A percentile compares a stretch with the other conserved stretches of the same genome.
Conservation (phyloP, 1,140 invertebrate genomes). For the Drosophila busckii region DNA sequence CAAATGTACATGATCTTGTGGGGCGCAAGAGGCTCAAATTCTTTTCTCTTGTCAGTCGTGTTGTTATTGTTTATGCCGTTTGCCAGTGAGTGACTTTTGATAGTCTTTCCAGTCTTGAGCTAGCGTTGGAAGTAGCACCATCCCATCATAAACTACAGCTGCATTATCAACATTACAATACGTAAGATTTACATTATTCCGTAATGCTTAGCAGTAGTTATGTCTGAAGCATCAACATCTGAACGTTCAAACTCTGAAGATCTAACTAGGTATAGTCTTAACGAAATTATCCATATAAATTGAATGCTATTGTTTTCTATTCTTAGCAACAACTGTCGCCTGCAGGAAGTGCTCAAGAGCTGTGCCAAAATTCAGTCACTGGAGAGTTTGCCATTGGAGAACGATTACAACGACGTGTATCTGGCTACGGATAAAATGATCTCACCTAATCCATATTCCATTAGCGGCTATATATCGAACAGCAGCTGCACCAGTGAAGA, state of each 20-base stretch:
- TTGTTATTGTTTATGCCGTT: slow-evolving; percentile 14
- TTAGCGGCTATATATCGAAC: slow-evolving; percentile 59
- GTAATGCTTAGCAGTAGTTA: slow-evolving; percentile 23
- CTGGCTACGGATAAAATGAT: slow-evolving; percentile 53
- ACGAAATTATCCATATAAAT: not conserved
- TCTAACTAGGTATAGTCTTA: slow-evolving; percentile 30
- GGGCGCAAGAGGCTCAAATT: slow-evolving; percentile 19
- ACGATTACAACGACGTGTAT: slow-evolving; percentile 55
- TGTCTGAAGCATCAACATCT: slow-evolving; percentile 61
- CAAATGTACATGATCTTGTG: not conserved
- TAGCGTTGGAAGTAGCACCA: slow-evolving; percentile 25
- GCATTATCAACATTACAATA: not conserved
- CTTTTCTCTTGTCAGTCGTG: slow-evolving; percentile 28
- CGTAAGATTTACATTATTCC: slow-evolving; percentile 4
- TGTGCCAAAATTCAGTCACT: slow-evolving; percentile 63
- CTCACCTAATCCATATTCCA: slow-evolving; percentile 55
- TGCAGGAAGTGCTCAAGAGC: slow-evolving; percentile 57
- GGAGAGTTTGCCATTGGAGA: slow-evolving; percentile 37
- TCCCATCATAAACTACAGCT: not conserved
- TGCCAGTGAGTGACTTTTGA: slow-evolving; percentile 12
- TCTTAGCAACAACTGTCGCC: slow-evolving; percentile 31
- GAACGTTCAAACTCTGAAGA: slow-evolving; percentile 62
- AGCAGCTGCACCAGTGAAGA: slow-evolving; percentile 66
- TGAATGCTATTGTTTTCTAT: not conserved
- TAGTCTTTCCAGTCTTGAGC: slow-evolving; percentile 26